Evolutionary conservation across 2,113 vertebrate genomes (phyloP).

Genomic region (Columba livia): DNA sequence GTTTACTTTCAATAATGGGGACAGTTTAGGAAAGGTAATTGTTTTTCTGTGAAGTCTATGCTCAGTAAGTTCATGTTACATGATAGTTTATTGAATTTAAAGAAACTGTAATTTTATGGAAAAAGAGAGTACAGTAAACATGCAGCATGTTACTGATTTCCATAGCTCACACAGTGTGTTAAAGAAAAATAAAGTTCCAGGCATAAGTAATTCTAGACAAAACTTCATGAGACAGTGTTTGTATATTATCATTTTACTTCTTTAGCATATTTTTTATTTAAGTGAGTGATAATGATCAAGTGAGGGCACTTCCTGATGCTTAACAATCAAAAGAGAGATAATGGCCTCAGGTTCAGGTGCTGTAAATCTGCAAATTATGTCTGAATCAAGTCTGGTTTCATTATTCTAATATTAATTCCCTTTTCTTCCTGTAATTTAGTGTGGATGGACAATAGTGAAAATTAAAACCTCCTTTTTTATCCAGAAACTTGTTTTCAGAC

Average conservation of each 20-base stretch:
- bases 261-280: constrained; percentile 31
- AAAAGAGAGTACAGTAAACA: not conserved
- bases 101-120: not conserved
- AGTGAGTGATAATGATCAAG: not conserved
- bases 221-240: not conserved
- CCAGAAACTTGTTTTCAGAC: not conserved
- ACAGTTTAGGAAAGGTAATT: not conserved
- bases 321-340: not conserved
- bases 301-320: constrained; percentile 5
- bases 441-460: not conserved
- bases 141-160: not conserved
- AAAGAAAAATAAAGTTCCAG: not conserved
- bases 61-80: not conserved
- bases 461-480: not conserved
- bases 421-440: constrained; percentile 1
- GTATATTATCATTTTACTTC: not conserved
- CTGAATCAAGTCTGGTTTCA: not conserved
- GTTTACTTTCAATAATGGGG: not conserved
- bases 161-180: not conserved
- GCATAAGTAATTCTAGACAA: not conserved
- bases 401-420: not conserved
- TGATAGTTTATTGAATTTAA: not conserved
- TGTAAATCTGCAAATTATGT: not conserved
- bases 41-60: not conserved
- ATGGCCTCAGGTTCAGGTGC: not conserved